Evolutionary conservation across 2,797 vertebrate species (phyloP), one percentile per base, ranked within the genome.

Genomic region (Tympanoctomys barrerae): DNA sequence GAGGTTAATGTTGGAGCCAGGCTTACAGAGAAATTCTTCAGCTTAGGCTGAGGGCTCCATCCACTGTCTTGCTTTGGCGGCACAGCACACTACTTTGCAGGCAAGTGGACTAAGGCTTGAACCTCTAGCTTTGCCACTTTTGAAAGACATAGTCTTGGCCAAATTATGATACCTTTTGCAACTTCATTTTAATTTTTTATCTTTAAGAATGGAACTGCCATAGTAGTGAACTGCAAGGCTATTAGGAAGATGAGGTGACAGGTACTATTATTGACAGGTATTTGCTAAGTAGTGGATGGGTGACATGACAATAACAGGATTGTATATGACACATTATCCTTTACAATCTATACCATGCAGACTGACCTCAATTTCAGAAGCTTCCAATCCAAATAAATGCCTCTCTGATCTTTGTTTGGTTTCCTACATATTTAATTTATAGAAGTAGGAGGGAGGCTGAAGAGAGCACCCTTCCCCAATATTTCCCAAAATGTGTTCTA

Each of bases 161-260:
- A 85, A 64, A 52, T 90, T 92, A n/a, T 75, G 13, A 42, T 49
- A 73, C 52, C 73, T 80, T 93, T 86, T 64, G 64, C 42, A 92
- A 42, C 14, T n/a, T 92, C 9, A 39, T 59, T 68, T 91, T 62
- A 73, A 78, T 87, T 84, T 64, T 71, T 49, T 2, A 54, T 39
- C 66, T 95, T 14, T 80, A 81, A 94, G 90, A 92, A 61, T 86
- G 39, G n/a, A 92, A 78, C 83, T 80, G n/a, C 39, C 59, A 18
- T 28, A 75, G 46, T 68, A 73, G 33, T 52, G 70, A 85, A 78
- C 36, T 79, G 11, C 13, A 88, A 6, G 0, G 0, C 66, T 95
- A 12, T 71, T 93, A 46, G 33, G 54, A 89, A 26, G 59, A 80
- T 86, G 57, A 68, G 21, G 57, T 89, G 46, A 71, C 13, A 54